Base-by-base conservation (phyloP, 2,797 vertebrate species). In the Epinephelus malabaricus region DNA sequence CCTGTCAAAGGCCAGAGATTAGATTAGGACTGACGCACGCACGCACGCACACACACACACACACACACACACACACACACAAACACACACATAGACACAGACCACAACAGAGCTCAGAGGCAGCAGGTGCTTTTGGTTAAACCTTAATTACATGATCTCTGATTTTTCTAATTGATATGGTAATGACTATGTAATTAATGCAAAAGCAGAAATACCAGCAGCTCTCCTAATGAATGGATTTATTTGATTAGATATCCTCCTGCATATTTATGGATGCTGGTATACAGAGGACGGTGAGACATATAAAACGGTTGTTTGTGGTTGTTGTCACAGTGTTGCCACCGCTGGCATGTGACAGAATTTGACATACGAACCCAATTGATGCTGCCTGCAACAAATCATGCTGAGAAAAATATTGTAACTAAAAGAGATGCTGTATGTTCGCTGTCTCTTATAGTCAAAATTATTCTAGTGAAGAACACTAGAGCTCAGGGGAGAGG, bases 91-190 rank as follows among this genome's bases (percentile, higher is more conserved):
- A 69, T 58, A 68, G 63, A 63, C 81, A 82, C 78, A 81, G 15
- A 74, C 62, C 49, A 40, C 78, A 64, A 49, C 74, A 59, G 78
- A 86, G 78, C 82, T 88, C 78, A 40, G 88, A 94, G 94, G 95
- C 94, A 95, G 95, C 96, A 96, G 96, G 95, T 96, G 96, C 94
- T 95, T 88, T 90, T 94, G 92, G 94, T 94, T 95, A 93, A 94
- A 95, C 93, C 94, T 95, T 96, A 96, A 96, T 96, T 96, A 96
- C 95, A 95, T 95, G 94, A 95, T 95, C 94, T 95, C 94, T 95
- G 93, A 95, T 96, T 96, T 93, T 89, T 94, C 88, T 95, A 95
- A 96, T 95, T 96, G 94, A 96, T 95, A 96, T 96, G 96, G 92
- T 95, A 96, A 96, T 96, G 95, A 94, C 80, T 93, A 91, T 90